Evolutionary conservation across 2,113 vertebrate genomes (phyloP), one percentile per base, ranked within the genome.

Genomic region (Loxodonta africana): DNA sequence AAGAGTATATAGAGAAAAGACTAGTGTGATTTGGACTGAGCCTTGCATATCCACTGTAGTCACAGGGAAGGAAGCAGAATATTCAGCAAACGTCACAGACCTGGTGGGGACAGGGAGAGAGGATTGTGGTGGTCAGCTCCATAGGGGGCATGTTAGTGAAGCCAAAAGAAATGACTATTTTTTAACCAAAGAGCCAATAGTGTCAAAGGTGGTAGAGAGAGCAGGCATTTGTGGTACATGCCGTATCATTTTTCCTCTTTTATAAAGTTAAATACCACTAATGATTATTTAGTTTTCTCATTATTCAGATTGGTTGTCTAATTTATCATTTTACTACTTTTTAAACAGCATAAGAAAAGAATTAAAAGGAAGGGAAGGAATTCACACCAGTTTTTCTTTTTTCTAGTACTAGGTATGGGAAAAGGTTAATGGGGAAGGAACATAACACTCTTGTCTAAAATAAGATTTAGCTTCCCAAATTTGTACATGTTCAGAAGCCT

Each of bases 291-390:
- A 26, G 23, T 78, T 62, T 92, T 92, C 60, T 67, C 1, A 53
- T 71, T 89, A 83, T 73, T 83, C 48, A 60, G 28, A 6, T 88
- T 46, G 73, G 57, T 67, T 90, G 17, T n/a, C 71, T 69, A 74
- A 63, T 73, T 83, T 82, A 90, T 87, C 37, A 77, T 37, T 57
- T 77, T 81, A 46, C 57, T 80, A 21, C 83, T 90, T 81, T 89
- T 73, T 77, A 37, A 91, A 92, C 4, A 84, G 37, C 5, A 10
- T 33, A 90, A 11, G 12, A 63, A 77, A 88, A 37, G 25, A 95
- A 77, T 92, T 81, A 74, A 89, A 89, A 14, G 44, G 26, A 87
- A 53, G 4, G 5, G 62, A 78, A 83, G 1, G 21, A 46, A 41
- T 65, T 90, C 48, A 71, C 4, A 48, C 48, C 48, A 5, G 10